Base-by-base conservation (phyloP, 1,140 invertebrate species). In the Asobara japonica region DNA sequence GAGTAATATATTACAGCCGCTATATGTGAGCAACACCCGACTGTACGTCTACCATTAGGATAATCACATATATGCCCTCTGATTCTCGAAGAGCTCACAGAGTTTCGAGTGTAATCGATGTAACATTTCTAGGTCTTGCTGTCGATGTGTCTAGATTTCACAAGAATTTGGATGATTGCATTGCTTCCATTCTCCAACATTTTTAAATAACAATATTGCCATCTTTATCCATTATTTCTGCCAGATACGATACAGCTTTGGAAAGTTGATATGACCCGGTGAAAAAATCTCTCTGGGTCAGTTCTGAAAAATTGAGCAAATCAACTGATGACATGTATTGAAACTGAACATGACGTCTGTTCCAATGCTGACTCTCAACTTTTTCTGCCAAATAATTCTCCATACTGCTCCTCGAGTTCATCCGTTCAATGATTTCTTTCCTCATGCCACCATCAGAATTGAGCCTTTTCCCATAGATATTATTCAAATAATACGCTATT, bases 171-270 rank as follows among this genome's bases (percentile, higher is more conserved):
- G 18, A 74, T 33, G 38, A 76, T 70, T 45, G 65, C 71, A 18
- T 62, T 61, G 64, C 30, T 29, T 61, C 16, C 18, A 1, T 13
- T 25, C 60, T 62, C 36, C 31, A 45, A 27, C 25, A 38, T 13
- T 18, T 56, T 76, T 6, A 74, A 18, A 72, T 65, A 74, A 31
- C 75, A 5, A 74, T 65, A 31, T 16, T 71, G 13, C 33, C 60
- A 45, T 71, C 36, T 33, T 75, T 69, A 29, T 75, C 65, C 71
- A 73, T 67, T 65, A 77, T 68, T 69, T 77, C 71, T 29, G 76
- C 74, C n/a, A 75, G 69, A 65, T 77, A 75, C 11, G 73, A 77
- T 33, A 75, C 56, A 18, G 73, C 71, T 68, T 75, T 73, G 25
- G 65, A 70, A 25, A 72, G 30, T 33, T 74, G 73, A 51, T 77